phyloP scores from a whole-genome alignment of 2,888 invertebrate genomes.

The Hecatera dysodea region DNA sequence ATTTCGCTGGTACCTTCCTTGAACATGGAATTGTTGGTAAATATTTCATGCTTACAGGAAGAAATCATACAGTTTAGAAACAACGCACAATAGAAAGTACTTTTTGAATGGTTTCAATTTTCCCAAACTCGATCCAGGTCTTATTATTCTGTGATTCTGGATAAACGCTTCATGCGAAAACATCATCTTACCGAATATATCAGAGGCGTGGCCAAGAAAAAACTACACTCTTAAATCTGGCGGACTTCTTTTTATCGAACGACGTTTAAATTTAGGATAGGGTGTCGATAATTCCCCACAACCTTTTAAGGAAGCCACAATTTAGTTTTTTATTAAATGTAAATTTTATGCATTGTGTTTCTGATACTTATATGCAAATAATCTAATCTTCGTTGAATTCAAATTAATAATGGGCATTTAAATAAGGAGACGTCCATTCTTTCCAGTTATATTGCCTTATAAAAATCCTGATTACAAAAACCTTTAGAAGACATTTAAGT shows the following conservation, averaged over 20 bases:
- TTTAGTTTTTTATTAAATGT: constrained; percentile 12
- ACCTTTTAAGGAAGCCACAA: constrained; percentile 30
- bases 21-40: too few species aligned
- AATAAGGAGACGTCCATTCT: constrained; percentile 4
- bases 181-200: neutral
- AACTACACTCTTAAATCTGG: neutral
- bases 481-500: constrained; percentile 10
- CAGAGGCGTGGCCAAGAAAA: constrained; percentile 4
- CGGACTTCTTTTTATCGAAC: constrained; percentile 11
- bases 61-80: too few species aligned
- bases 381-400: constrained; percentile 5
- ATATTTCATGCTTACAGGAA: too few species aligned
- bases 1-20: too few species aligned
- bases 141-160: neutral
- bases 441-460: neutral
- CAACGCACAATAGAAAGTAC: too few species aligned
- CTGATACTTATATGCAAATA: constrained; percentile 16
- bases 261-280: constrained; percentile 1
- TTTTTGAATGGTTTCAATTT: neutral
- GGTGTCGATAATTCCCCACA: constrained; percentile 7
- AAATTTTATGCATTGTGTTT: constrained; percentile 41
- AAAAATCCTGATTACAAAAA: constrained; percentile 14
- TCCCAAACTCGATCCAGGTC: neutral
- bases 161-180: neutral
- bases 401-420: neutral